Base-by-base conservation (phyloP, 2,888 invertebrate species). In the Crioceris asparagi region DNA sequence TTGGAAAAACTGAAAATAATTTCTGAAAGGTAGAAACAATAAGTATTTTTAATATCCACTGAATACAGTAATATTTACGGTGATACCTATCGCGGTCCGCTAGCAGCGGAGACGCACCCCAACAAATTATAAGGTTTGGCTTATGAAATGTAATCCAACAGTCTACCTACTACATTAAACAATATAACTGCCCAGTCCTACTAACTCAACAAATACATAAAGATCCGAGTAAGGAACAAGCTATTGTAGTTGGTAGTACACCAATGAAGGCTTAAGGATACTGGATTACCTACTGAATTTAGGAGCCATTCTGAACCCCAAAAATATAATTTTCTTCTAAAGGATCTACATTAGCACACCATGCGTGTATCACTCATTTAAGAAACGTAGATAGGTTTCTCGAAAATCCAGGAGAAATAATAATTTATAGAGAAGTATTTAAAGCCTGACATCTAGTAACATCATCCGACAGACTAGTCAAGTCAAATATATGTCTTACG, bases 261-360 rank as follows among this genome's bases (percentile, higher is more conserved):
- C 38, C n/a, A 17, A 29, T 11, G 31, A 34, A n/a, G 21, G 21
- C 6, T 6, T 10, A 10, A 21, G 10, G 21, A 21, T 6, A 7
- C 21, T 7, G 10, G 21, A 21, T 21, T 21, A 21, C 10, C 21
- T 21, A 6, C 10, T 21, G 21, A 21, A 8, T 19, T n/a, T 45
- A 2, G 47, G 47, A 31, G 15, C 19, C 4, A 17, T 39, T 10
- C 16, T 43, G n/a, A 14, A 30, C 3, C 40, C 42, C 5, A 42
- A 42, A 37, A 40, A 42, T 18, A 37, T 44, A 14, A 18, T 35
- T n/a, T 25, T 25, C 6, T 25, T n/a, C 6, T 25, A n/a, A 4
- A 25, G 25, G 12, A 25, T 25, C 6, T 25, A n/a, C n/a, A 25
- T 11, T 6, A 25, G 12, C 25, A 25, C 11, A 25, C 3, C 12